Evolutionary conservation across 2,113 vertebrate genomes (phyloP).

Genomic region (Andinoacara biseriatus): DNA sequence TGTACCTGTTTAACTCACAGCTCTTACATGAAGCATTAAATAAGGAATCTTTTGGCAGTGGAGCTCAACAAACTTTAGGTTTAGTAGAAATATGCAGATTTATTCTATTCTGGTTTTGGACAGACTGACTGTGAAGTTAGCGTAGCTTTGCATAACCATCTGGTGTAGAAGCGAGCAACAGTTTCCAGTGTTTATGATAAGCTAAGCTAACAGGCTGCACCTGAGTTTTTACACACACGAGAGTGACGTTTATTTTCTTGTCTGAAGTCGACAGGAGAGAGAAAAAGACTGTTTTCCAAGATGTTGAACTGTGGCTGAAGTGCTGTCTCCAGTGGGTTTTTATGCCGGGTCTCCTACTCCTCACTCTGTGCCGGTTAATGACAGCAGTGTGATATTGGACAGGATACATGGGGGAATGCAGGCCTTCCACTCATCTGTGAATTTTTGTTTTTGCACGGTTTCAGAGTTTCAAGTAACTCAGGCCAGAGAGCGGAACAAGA

Average conservation of each 20-base stretch:
- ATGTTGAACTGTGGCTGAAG: not conserved
- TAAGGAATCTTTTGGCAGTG: not conserved
- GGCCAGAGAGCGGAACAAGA: slow-evolving; percentile 74
- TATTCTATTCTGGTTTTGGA: not conserved
- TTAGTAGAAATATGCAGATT: not conserved
- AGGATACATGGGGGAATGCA: too few relatives aligned
- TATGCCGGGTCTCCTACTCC: not conserved
- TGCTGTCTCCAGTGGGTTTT: not conserved
- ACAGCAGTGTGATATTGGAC: not conserved
- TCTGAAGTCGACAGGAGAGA: not conserved
- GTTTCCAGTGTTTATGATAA: not conserved
- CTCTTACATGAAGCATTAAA: not conserved
- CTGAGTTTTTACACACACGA: not conserved
- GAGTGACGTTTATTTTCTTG: not conserved
- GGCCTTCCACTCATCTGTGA: not conserved
- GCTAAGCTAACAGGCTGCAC: not conserved
- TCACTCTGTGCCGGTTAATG: not conserved
- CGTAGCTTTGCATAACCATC: not conserved
- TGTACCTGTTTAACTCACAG: accelerated
- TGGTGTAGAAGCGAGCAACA: not conserved
- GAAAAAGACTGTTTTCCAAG: not conserved
- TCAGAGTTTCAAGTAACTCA: slow-evolving; percentile 74
- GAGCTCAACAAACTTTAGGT: not conserved
- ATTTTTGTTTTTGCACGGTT: not conserved
- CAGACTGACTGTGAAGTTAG: not conserved